Conservation (phyloP, 2,888 invertebrate species). For the Opisthograptis luteolata region DNA sequence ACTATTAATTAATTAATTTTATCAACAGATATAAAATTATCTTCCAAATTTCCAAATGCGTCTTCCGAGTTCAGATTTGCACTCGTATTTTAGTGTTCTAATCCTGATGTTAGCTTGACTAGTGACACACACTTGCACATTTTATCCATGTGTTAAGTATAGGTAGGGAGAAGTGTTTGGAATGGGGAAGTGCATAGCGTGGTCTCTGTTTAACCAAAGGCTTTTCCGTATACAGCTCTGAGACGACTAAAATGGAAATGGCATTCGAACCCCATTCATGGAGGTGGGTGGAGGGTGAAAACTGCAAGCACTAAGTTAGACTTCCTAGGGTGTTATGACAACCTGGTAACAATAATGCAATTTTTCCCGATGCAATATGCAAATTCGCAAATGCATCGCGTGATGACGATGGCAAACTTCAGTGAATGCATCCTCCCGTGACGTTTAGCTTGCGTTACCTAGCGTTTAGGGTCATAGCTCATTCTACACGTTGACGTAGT, state of each 20-base stretch:
- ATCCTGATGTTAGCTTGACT: conserved; percentile 1
- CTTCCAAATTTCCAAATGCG: neutral
- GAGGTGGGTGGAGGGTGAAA: neutral
- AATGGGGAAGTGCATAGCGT: conserved; percentile 8
- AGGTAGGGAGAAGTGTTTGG: neutral
- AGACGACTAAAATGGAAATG: conserved; percentile 1
- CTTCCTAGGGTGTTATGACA: conserved; percentile 20
- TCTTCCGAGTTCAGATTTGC: neutral
- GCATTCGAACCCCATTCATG: no score
- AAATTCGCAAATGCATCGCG: neutral
- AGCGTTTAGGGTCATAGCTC: no score
- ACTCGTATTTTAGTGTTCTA: neutral
- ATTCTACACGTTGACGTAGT: no score
- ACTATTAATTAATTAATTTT: no score
- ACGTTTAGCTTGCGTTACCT: no score
- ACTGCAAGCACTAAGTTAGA: conserved; percentile 17
- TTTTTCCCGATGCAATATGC: neutral
- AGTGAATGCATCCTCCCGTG: neutral
- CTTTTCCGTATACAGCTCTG: conserved; percentile 3
- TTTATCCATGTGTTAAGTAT: neutral
- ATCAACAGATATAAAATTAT: no score
- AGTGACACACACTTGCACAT: neutral
- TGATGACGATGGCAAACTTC: neutral
- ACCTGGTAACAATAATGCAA: conserved; percentile 29
- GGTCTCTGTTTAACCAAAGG: conserved; percentile 25